phyloP scores from a whole-genome alignment of 2,888 invertebrate genomes.

The Aspidiotus rigidus region DNA sequence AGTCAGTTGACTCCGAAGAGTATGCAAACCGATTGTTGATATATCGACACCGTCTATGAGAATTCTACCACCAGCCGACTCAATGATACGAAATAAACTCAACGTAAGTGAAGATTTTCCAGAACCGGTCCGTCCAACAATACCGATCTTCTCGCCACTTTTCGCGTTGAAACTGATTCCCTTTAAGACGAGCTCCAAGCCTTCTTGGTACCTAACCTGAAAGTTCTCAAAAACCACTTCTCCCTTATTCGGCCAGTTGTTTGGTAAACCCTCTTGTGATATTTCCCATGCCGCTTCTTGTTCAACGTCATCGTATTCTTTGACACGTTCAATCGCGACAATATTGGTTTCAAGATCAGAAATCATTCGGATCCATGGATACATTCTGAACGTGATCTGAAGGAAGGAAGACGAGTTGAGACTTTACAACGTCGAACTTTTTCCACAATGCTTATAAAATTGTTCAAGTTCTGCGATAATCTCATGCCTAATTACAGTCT shows the following conservation, averaged over 20 bases:
- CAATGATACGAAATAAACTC: constrained; percentile 80
- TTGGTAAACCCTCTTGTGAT: constrained; percentile 39
- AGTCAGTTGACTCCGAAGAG: constrained; percentile 56
- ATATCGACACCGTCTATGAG: constrained; percentile 76
- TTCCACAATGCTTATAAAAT: too few relatives aligned
- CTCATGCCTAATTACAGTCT: too few relatives aligned
- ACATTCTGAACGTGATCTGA: constrained; percentile 87
- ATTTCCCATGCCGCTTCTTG: constrained; percentile 45
- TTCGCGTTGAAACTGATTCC: constrained; percentile 66
- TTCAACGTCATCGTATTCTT: constrained; percentile 82
- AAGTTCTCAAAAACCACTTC: constrained; percentile 69
- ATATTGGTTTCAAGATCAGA: constrained; percentile 96
- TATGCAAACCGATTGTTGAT: constrained; percentile 70
- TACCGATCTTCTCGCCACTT: constrained; percentile 79
- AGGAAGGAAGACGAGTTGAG: not conserved
- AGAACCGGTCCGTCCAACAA: constrained; percentile 82
- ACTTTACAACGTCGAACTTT: too few relatives aligned
- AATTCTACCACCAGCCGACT: constrained; percentile 70
- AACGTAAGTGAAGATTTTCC: constrained; percentile 85
- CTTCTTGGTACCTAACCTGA: constrained; percentile 77
- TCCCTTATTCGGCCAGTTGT: constrained; percentile 71
- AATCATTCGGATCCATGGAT: constrained; percentile 92
- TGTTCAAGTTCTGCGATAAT: too few relatives aligned
- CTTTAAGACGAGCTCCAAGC: constrained; percentile 73
- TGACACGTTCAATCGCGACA: constrained; percentile 92